Evolutionary conservation across 2,888 invertebrate genomes (phyloP), one percentile per base, ranked within the genome.

Genomic region (Gymnoscelis rufifasciata): DNA sequence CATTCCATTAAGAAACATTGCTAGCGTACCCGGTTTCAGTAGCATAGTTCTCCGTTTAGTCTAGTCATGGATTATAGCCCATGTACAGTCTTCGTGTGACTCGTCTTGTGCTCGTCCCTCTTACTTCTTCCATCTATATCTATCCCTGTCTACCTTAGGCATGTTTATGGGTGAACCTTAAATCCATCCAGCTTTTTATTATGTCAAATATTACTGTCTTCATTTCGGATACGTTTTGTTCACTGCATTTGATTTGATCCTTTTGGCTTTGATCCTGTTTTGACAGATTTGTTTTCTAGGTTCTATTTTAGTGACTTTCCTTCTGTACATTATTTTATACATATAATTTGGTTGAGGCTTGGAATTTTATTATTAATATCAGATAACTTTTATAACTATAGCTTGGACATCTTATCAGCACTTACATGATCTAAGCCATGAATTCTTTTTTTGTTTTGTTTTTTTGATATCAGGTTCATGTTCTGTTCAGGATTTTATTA

Each of bases 1-100:
- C n/a, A n/a, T 19, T 19, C 19, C 2, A 19, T 5, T 3, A 19
- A 3, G 19, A 5, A 19, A 19, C 19, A 19, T 19, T 19, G 19
- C 19, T 29, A 49, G 42, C 62, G 62, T 72, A 64, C 72, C 72
- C 76, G 74, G 67, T 79, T 74, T 76, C 71, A 64, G 76, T 79
- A 80, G 80, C 56, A 54, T 69, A 74, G 71, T 60, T 56, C 67
- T 72, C 49, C 60, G 61, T 69, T 68, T 81, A 79, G 74, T 62
- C 63, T 74, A 77, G 74, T 57, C 62, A 61, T 68, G 62, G 64
- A 66, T 57, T 51, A 50, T 71, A 71, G 62, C 70, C 65, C 59
- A 59, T 74, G 68, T 75, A 63, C 60, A 62, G 68, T 74, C 66
- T 68, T 66, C 54, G 38, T 74, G 68, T 78, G 66, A 70, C 59